phyloP scores from a whole-genome alignment of 2,888 invertebrate species.

The Drosophila setosimentum region DNA sequence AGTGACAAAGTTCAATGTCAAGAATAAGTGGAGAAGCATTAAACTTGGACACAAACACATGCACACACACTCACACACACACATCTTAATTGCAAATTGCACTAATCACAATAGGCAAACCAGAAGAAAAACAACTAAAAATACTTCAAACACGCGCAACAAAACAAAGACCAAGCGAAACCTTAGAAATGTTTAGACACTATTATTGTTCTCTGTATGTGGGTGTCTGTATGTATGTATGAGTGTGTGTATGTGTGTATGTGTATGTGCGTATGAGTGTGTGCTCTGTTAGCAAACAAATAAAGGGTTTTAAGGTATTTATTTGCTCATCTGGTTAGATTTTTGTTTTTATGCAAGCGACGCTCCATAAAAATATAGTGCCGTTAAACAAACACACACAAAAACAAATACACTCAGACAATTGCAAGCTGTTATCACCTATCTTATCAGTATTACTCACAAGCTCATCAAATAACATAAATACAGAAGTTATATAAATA shows the following conservation, averaged over 20 bases:
- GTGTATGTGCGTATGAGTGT: not conserved
- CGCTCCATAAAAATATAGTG: not conserved
- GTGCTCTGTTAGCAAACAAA: constrained; percentile 15
- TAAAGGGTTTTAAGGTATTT: constrained; percentile 28
- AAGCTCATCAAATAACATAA: not conserved
- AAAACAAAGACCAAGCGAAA: constrained; percentile 40
- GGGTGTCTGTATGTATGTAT: not conserved
- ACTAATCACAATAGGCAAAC: constrained; percentile 44
- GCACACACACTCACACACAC: constrained; percentile 15
- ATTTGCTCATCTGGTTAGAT: constrained; percentile 46
- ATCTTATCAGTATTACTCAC: constrained; percentile 55
- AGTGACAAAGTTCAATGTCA: constrained; percentile 61
- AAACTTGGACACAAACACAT: constrained; percentile 37
- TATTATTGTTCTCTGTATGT: constrained; percentile 57
- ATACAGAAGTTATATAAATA: not conserved
- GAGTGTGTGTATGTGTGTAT: not conserved
- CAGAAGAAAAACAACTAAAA: constrained; percentile 65
- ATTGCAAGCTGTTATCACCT: constrained; percentile 37
- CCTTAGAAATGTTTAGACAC: constrained; percentile 69
- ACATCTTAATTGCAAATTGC: constrained; percentile 51
- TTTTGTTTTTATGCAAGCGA: constrained; percentile 3
- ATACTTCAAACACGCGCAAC: constrained; percentile 71
- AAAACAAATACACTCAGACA: constrained; percentile 5
- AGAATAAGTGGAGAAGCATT: constrained; percentile 35
- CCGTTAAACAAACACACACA: not conserved